Evolutionary conservation across 1,140 invertebrate genomes (phyloP).

Genomic region (Lethocerus indicus): DNA sequence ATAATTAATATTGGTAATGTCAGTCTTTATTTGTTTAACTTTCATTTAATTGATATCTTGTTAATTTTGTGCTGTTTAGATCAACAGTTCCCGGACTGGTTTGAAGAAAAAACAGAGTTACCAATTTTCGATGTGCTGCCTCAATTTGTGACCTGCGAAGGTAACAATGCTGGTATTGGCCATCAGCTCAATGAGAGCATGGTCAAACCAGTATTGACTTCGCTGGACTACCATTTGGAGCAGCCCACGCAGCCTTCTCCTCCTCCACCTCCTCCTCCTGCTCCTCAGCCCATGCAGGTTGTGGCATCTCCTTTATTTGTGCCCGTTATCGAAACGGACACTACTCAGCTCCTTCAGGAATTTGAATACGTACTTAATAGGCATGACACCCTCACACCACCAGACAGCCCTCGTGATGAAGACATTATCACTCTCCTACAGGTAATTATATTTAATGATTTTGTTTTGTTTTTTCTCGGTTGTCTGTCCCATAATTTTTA

Average conservation of each 20-base stretch:
- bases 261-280: background rate
- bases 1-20: too few relatives aligned
- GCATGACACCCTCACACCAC: slow-evolving; percentile 45
- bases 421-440: background rate
- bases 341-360: slow-evolving; percentile 10
- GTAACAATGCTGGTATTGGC: background rate
- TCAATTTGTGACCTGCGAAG: background rate
- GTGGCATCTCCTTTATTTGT: background rate
- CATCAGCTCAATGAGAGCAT: background rate
- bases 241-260: background rate
- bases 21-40: too few relatives aligned
- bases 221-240: background rate
- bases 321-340: background rate
- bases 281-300: background rate
- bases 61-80: too few relatives aligned
- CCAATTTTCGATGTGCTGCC: too few relatives aligned
- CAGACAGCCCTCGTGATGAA: slow-evolving; percentile 39
- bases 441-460: background rate
- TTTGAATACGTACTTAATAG: slow-evolving; percentile 16
- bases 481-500: background rate
- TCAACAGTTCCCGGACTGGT: too few relatives aligned
- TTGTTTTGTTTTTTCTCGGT: background rate
- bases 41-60: too few relatives aligned
- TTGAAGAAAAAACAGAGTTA: too few relatives aligned
- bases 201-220: background rate